Percentiles rank a stretch among this genome's conserved stretches.
These are phyloP conservation scores for Aproaerema taeniolella DNA, from an alignment of 2,888 invertebrate species.

Conservation along the genomic window DNA sequence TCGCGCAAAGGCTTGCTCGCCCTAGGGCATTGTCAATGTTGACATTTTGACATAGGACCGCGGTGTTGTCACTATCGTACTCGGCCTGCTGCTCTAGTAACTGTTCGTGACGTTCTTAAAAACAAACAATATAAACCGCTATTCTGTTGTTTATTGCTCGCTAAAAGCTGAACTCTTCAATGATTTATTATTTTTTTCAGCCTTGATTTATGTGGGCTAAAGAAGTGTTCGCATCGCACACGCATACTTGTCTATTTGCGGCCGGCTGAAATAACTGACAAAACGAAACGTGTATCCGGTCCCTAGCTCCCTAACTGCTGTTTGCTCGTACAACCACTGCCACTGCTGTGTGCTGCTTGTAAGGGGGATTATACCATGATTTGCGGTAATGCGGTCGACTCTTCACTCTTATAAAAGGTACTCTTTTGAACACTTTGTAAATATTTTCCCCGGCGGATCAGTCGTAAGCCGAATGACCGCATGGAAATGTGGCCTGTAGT, in stretches of 20 bases:
- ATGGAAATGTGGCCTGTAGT: conserved; percentile 30
- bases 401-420: conserved; percentile 32
- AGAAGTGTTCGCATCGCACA: conserved; percentile 50
- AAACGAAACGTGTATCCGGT: conserved; percentile 56
- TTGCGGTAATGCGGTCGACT: conserved; percentile 53
- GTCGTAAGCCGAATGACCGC: conserved; percentile 28
- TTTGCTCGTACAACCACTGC: conserved; percentile 34
- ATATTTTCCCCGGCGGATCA: conserved; percentile 48
- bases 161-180: conserved; percentile 38
- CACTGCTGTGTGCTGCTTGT: too few relatives aligned
- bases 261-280: conserved; percentile 55
- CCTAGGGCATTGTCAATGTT: too few relatives aligned
- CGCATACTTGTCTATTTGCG: conserved; percentile 53
- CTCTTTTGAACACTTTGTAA: conserved; percentile 50
- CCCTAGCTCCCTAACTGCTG: conserved; percentile 35
- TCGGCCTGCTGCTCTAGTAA: too few relatives aligned
- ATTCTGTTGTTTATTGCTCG: conserved; percentile 32
- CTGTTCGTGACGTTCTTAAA: too few relatives aligned
- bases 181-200: conserved; percentile 48
- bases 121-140: conserved; percentile 33
- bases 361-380: conserved; percentile 51
- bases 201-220: conserved; percentile 46
- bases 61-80: too few relatives aligned
- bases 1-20: too few relatives aligned
- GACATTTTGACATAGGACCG: too few relatives aligned